A percentile compares a stretch with the other conserved stretches of the same genome.
Conservation (phyloP, 2,113 vertebrate genomes). For the Rattus rattus region DNA sequence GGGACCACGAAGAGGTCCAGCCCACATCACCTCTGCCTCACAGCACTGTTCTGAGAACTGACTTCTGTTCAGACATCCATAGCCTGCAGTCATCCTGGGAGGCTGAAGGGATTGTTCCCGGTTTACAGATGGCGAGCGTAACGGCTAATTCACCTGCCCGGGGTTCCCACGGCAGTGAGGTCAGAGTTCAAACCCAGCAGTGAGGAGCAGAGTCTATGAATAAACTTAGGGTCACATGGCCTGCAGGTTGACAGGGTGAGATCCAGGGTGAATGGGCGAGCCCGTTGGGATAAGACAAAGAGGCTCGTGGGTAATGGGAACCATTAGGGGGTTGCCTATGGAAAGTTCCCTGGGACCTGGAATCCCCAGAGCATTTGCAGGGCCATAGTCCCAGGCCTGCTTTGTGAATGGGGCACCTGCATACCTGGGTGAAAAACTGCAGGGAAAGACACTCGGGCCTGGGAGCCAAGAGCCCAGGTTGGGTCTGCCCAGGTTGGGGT, state of each 20-base stretch:
- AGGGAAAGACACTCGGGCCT: accelerated
- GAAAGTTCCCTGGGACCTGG: background rate
- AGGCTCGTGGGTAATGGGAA: background rate
- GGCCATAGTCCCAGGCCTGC: background rate
- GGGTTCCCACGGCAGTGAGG: background rate
- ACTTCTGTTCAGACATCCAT: accelerated
- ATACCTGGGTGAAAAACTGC: no score
- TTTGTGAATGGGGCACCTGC: background rate
- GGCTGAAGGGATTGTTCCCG: accelerated
- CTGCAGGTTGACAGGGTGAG: accelerated
- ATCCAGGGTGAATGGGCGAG: no score
- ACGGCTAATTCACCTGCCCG: no score
- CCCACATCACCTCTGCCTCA: accelerated
- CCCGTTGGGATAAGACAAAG: background rate
- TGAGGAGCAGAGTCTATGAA: background rate
- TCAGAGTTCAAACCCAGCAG: background rate
- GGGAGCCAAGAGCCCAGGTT: background rate
- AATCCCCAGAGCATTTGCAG: background rate
- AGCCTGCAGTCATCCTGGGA: accelerated
- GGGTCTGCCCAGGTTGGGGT: background rate
- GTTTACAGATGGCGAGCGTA: background rate
- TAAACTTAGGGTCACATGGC: accelerated
- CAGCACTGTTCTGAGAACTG: background rate
- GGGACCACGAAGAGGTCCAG: background rate
- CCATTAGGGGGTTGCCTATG: background rate